Percentiles rank a stretch among this genome's conserved stretches.
These are phyloP conservation scores for Huso huso DNA, from an alignment of 2,797 vertebrate genomes.

Conservation along the genomic window DNA sequence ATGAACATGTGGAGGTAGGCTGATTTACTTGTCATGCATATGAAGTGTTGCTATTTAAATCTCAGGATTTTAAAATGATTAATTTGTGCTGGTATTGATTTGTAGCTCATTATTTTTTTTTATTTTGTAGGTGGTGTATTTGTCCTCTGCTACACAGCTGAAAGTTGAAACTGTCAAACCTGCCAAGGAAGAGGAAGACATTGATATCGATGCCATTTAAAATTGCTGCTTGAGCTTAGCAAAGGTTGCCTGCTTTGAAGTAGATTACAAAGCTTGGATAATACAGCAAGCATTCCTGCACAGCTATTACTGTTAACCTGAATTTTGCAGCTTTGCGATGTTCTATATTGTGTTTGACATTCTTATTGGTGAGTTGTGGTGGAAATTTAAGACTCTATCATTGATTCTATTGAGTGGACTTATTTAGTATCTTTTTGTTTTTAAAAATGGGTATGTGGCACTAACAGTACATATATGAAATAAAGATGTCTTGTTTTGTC, in stretches of 20 bases:
- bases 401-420: not conserved
- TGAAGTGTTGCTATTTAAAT: not conserved
- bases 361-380: too few species aligned
- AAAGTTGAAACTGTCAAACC: conserved; percentile 92
- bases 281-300: conserved; percentile 30
- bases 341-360: not conserved
- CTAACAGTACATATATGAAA: conserved; percentile 40
- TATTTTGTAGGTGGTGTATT: conserved; percentile 82
- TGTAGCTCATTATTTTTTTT: not conserved
- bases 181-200: conserved; percentile 83
- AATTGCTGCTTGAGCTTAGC: conserved; percentile 44
- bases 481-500: conserved; percentile 29
- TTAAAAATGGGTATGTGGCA: conserved; percentile 48
- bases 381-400: too few species aligned
- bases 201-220: conserved; percentile 97
- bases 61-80: not conserved
- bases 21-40: not conserved
- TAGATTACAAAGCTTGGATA: conserved; percentile 27
- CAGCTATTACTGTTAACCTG: conserved; percentile 47
- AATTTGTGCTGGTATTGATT: not conserved
- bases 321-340: conserved; percentile 44
- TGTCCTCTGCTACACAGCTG: conserved; percentile 80
- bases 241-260: conserved; percentile 47
- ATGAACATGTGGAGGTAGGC: conserved; percentile 52
- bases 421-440: conserved; percentile 27